Percentiles rank a stretch among this genome's conserved stretches.
Conservation (phyloP, 2,113 vertebrate species). For the Conger conger region DNA sequence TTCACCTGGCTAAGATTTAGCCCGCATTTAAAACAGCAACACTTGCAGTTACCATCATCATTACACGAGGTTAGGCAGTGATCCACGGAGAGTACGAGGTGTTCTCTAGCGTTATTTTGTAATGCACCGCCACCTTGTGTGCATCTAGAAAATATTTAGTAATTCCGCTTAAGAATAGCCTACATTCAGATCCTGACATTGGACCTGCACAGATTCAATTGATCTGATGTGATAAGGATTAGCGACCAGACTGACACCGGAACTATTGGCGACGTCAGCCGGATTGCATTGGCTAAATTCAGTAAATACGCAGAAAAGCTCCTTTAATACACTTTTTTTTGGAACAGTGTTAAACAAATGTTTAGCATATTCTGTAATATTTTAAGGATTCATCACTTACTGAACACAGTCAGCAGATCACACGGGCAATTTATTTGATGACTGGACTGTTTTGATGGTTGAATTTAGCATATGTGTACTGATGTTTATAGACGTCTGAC, state of each 20-base stretch:
- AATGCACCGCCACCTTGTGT: not conserved
- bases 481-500: no score
- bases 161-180: not conserved
- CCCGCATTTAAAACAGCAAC: not conserved
- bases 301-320: not conserved
- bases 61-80: not conserved
- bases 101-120: not conserved
- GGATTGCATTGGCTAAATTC: not conserved
- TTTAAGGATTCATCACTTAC: not conserved
- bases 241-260: not conserved
- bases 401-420: no score
- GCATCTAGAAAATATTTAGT: not conserved
- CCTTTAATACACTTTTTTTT: not conserved
- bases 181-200: not conserved
- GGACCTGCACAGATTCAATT: not conserved
- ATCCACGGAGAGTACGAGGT: not conserved
- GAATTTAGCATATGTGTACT: no score
- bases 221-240: not conserved
- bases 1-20: not conserved
- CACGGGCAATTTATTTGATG: no score
- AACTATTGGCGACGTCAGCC: not conserved
- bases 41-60: not conserved
- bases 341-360: not conserved
- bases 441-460: no score
- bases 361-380: not conserved